Base-by-base conservation (phyloP, 2,888 invertebrate species). In the Caenorhabditis sp. region DNA sequence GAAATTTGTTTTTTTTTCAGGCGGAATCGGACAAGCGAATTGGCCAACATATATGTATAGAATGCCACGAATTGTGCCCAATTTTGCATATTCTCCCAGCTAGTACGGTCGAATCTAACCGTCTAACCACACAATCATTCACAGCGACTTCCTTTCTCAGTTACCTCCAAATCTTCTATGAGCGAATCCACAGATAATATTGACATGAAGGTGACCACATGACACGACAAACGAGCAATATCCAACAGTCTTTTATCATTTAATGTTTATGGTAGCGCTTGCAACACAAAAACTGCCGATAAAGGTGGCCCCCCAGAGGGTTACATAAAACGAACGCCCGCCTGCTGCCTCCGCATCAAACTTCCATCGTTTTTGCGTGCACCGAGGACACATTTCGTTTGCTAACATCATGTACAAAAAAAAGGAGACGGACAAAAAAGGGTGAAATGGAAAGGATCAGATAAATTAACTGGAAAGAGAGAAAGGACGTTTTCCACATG, bases 171-270 rank as follows among this genome's bases (percentile, higher is more conserved):
- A 0, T n/a, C n/a, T n/a, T 22, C 37, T 11, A 63, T 32, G 22
- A 45, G 53, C 35, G 27, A 27, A 22, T 53, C 32, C 24, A 35
- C 53, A 35, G 53, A 63, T 53, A 63, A 53, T 53, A 63, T 63
- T 32, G 53, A 43, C 63, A 63, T 63, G 37, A 17, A 43, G 45
- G 17, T 53, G 30, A 15, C 45, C 41, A 43, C 63, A 63, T 63
- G 53, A 43, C 45, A 63, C 63, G 53, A 35, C 53, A 7, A 6
- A 26, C 24, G 9, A 8, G 3, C 17, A 35, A 35, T 55, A 48
- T 46, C 35, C 30, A 22, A 15, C 22, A 5, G 27, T 45, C 53
- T 48, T 46, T 48, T 46, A 63, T 46, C 26, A 41, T 56, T 56
- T 9, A 2, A 27, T 7, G 37, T 48, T 56, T 39, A 56, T 30